Conservation (phyloP, 1,140 invertebrate genomes). For the Odontomachus brunneus region DNA sequence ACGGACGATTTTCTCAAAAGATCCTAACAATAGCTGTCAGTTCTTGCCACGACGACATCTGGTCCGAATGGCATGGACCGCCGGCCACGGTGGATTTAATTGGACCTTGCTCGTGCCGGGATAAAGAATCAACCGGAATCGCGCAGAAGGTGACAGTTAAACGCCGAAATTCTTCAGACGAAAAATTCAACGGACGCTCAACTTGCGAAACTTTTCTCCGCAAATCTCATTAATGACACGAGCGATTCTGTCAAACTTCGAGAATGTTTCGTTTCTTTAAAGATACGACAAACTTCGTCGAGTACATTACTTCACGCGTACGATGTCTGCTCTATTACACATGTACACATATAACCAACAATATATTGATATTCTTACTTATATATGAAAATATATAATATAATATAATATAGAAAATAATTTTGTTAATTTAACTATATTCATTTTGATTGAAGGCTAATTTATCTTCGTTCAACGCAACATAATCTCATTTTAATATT, state of each 20-base stretch:
- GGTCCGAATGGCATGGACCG: constrained; percentile 31
- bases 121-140: constrained; percentile 24
- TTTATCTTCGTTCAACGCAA: no score
- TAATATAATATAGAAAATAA: no score
- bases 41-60: constrained; percentile 36
- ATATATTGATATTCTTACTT: no score
- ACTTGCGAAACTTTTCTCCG: constrained; percentile 6
- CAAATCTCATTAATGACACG: constrained; percentile 8
- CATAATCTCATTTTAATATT: no score
- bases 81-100: constrained; percentile 45
- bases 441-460: no score
- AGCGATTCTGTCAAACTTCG: background rate
- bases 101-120: constrained; percentile 29
- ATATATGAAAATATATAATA: no score
- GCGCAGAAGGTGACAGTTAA: background rate
- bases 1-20: constrained; percentile 45
- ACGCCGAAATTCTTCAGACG: constrained; percentile 1
- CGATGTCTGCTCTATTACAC: background rate
- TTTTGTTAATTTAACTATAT: no score
- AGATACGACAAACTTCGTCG: background rate
- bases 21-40: constrained; percentile 51
- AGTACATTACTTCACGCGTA: background rate
- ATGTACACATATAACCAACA: no score
- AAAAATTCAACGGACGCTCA: background rate
- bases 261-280: background rate